Conservation (phyloP, 2,113 vertebrate genomes). For the Nyctibius bracteatus region DNA sequence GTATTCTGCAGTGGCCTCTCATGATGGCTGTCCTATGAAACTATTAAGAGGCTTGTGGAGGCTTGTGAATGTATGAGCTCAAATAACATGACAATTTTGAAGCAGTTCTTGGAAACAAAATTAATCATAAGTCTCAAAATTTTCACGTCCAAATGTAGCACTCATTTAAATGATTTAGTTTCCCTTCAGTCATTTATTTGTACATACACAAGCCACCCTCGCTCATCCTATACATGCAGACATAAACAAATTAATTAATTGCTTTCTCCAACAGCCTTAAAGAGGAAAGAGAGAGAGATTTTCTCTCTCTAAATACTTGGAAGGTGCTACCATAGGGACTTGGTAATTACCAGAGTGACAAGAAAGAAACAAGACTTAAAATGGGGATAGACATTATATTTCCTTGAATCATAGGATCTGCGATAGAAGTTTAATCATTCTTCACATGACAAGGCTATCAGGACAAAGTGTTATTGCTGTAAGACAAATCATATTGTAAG, state of each 20-base stretch:
- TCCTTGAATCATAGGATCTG: neutral
- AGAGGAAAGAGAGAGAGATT: neutral
- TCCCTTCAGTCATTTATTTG: slow-evolving; percentile 1
- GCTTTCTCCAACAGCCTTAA: neutral
- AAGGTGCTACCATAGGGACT: neutral
- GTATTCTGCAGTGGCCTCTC: neutral
- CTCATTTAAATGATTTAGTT: neutral
- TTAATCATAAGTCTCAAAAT: neutral
- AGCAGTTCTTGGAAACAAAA: neutral
- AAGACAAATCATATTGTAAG: neutral
- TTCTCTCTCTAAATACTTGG: neutral
- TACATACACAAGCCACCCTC: neutral
- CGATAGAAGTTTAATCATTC: neutral
- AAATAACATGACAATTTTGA: neutral
- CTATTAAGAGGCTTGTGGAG: neutral
- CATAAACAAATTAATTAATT: slow-evolving; percentile 26
- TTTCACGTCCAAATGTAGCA: neutral
- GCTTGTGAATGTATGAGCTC: neutral
- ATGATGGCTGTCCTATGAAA: neutral
- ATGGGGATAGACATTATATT: neutral
- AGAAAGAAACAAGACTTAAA: neutral
- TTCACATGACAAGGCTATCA: neutral
- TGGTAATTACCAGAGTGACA: neutral
- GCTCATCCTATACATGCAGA: neutral
- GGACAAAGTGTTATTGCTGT: neutral